Base-by-base conservation (phyloP, 2,797 vertebrate species). In the Diglossa cyanea region DNA sequence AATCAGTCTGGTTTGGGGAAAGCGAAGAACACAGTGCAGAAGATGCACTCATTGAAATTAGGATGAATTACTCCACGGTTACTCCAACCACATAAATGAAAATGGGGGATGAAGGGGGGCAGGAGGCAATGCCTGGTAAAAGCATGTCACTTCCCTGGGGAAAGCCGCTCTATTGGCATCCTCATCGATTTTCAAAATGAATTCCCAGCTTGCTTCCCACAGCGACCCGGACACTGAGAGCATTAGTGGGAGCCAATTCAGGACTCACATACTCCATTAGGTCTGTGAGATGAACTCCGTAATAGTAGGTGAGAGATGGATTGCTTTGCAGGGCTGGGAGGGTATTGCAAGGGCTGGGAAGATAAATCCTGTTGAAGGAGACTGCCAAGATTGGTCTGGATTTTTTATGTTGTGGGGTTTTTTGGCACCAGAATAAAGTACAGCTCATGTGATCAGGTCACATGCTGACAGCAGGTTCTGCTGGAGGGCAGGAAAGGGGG, bases 111-210 rank as follows among this genome's bases (percentile, higher is more conserved):
- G 10, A 65, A 83, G 65, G 26, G 60, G 76, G 86, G 47, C 53
- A 90, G 84, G 75, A 88, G 37, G 78, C 35, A 77, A 47, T 37
- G 54, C 73, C 85, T 74, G 82, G 95, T 97, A 98, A 98, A 98
- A 98, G 98, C 98, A 97, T 91, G 86, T 81, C 62, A 65, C 94
- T 97, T 97, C 94, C 95, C 95, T 17, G 68, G 96, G 98, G 95
- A 97, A 94, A 96, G 95, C 90, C 21, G 0, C 84, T 97, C 97
- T 96, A 97, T 83, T 90, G 97, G 98, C 93, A 96, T 96, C 97
- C 68, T 71, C 97, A 98, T 98, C 97, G 98, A 99, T 98, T 98
- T 98, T 97, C 95, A 96, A 95, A 95, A 96, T 97, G 96, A 98
- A 97, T 97, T 96, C 94, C 88, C 95, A 95, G 95, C 92, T 92